These are phyloP conservation scores for Paguma larvata DNA, from an alignment of 2,797 vertebrate genomes.

Conservation along the genomic window DNA sequence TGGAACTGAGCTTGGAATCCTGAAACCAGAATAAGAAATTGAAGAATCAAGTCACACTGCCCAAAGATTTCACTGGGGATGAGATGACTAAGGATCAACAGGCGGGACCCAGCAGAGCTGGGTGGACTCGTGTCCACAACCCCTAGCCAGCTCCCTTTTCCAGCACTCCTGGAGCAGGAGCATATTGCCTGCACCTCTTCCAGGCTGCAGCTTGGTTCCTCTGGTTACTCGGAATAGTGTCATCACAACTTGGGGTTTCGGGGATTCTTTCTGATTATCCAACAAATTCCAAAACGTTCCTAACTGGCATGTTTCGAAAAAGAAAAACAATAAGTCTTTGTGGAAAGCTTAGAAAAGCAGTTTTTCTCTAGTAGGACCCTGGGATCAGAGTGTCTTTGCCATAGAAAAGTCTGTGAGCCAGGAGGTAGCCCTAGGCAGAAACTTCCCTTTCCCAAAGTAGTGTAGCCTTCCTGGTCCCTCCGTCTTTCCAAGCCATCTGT, in stretches of 20 bases:
- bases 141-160: accelerated
- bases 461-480: neutral
- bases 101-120: accelerated
- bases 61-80: neutral
- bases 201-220: neutral
- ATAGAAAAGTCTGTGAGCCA: neutral
- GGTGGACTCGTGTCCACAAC: neutral
- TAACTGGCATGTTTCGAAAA: neutral
- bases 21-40: neutral
- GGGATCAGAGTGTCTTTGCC: neutral
- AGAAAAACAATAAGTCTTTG: neutral
- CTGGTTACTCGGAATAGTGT: neutral
- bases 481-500: accelerated
- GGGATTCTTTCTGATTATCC: neutral
- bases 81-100: neutral
- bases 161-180: too few relatives aligned
- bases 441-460: neutral
- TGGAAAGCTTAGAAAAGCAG: neutral
- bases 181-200: neutral
- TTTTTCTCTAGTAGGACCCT: neutral
- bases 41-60: neutral
- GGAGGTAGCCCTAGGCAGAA: neutral
- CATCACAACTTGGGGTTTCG: neutral
- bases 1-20: neutral
- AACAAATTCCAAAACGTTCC: neutral